Evolutionary conservation across 2,888 invertebrate genomes (phyloP).

Genomic region (Drosophila incognita): DNA sequence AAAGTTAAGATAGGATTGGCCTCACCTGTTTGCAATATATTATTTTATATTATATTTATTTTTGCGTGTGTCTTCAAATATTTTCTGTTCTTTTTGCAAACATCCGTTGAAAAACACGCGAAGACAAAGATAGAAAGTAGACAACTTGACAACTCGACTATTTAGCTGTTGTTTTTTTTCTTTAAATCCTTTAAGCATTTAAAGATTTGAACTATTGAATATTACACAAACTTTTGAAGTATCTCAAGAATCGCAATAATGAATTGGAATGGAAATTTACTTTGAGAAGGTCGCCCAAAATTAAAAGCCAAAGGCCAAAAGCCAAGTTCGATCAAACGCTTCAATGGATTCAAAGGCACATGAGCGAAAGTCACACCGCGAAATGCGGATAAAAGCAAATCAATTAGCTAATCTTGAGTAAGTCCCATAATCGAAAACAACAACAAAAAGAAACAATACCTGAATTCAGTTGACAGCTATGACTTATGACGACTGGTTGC

Average conservation of each 20-base stretch:
- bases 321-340: slow-evolving; percentile 16
- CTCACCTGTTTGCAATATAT: too few species aligned
- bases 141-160: not conserved
- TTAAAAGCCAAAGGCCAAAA: slow-evolving; percentile 12
- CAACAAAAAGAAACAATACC: not conserved
- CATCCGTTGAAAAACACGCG: not conserved
- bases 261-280: slow-evolving; percentile 47
- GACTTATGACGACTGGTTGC: slow-evolving; percentile 12
- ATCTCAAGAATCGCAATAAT: slow-evolving; percentile 44
- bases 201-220: slow-evolving; percentile 31
- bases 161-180: not conserved
- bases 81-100: not conserved
- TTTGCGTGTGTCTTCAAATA: too few species aligned
- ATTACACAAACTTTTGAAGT: not conserved
- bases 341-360: slow-evolving; percentile 27
- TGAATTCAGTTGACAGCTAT: slow-evolving; percentile 41
- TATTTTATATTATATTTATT: too few species aligned
- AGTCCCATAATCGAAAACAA: slow-evolving; percentile 12
- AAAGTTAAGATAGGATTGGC: too few species aligned
- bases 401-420: slow-evolving; percentile 62
- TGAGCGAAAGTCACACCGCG: slow-evolving; percentile 34
- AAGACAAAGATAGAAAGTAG: not conserved
- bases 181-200: slow-evolving; percentile 1
- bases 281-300: slow-evolving; percentile 44
- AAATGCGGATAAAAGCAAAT: slow-evolving; percentile 40